These are phyloP conservation scores for Beaufortia kweichowensis DNA, from an alignment of 2,113 vertebrate genomes.

Conservation along the genomic window DNA sequence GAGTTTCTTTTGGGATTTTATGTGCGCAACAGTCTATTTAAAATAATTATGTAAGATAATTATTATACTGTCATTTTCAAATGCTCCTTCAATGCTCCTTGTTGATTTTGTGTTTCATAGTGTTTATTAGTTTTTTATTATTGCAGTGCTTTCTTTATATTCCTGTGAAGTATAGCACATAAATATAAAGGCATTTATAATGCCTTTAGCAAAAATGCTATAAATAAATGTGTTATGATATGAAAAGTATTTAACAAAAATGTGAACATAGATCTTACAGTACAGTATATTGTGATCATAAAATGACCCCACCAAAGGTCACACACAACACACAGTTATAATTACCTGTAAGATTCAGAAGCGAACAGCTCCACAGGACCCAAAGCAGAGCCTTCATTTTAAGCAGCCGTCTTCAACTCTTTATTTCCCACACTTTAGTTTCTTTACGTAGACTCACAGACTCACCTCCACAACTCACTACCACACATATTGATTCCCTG, in stretches of 20 bases:
- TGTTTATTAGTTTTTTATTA: too few species aligned
- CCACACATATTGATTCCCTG: constrained; percentile 18
- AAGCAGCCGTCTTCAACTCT: constrained; percentile 25
- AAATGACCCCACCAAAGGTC: not conserved
- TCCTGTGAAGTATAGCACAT: too few species aligned
- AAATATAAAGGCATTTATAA: too few species aligned
- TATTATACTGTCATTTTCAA: too few species aligned
- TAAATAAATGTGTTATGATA: too few species aligned
- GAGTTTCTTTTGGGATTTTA: too few species aligned
- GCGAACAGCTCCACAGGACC: constrained; percentile 58
- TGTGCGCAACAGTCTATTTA: too few species aligned
- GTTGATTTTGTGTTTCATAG: too few species aligned
- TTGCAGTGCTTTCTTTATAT: too few species aligned
- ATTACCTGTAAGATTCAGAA: constrained; percentile 67
- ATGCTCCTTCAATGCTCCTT: too few species aligned
- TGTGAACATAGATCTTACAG: not conserved
- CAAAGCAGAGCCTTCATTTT: constrained; percentile 56
- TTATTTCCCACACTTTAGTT: constrained; percentile 16
- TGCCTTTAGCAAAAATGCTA: too few species aligned
- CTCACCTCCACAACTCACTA: constrained; percentile 5
- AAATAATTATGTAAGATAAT: too few species aligned
- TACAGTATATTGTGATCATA: not conserved
- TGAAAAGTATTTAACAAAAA: not conserved
- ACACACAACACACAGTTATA: not conserved
- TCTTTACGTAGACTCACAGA: not conserved